Conservation (phyloP, 2,888 invertebrate species). For the Hypomecis punctinalis region DNA sequence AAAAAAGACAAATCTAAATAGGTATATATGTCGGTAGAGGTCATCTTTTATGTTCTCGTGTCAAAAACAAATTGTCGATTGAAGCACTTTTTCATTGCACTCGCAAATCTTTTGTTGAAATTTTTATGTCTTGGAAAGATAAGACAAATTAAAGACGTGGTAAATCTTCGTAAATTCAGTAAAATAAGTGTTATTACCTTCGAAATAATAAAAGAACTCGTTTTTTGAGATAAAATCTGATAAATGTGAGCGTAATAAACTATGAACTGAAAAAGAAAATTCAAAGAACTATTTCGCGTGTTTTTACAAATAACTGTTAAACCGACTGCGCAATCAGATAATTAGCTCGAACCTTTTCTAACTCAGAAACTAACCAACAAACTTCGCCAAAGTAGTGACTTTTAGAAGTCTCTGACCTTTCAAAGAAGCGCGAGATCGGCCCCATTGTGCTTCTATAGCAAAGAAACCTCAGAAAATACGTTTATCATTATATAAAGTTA, state of each 20-base stretch:
- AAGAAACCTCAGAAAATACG: slow-evolving; percentile 48
- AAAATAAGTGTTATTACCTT: slow-evolving; percentile 4
- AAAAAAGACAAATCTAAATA: no score
- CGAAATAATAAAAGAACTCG: slow-evolving; percentile 6
- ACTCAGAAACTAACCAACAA: slow-evolving; percentile 25
- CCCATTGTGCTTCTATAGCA: slow-evolving; percentile 39
- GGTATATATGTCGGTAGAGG: no score
- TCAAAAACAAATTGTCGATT: no score
- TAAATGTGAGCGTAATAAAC: slow-evolving; percentile 11
- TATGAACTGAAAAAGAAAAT: slow-evolving; percentile 6
- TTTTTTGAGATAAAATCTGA: slow-evolving; percentile 22
- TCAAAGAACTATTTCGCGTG: slow-evolving; percentile 4
- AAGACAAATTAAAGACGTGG: neutral
- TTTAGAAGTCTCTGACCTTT: slow-evolving; percentile 27
- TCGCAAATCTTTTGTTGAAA: neutral
- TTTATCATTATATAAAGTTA: slow-evolving; percentile 56
- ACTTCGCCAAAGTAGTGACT: slow-evolving; percentile 29
- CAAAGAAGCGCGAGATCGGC: slow-evolving; percentile 32
- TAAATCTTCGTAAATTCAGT: neutral
- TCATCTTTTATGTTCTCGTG: no score
- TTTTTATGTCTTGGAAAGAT: neutral
- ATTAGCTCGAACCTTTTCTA: slow-evolving; percentile 32
- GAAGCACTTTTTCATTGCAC: no score
- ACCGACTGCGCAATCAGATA: slow-evolving; percentile 27
- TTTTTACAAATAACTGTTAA: slow-evolving; percentile 26